Conservation (phyloP, 1,140 invertebrate genomes). For the Euwallacea similis region DNA sequence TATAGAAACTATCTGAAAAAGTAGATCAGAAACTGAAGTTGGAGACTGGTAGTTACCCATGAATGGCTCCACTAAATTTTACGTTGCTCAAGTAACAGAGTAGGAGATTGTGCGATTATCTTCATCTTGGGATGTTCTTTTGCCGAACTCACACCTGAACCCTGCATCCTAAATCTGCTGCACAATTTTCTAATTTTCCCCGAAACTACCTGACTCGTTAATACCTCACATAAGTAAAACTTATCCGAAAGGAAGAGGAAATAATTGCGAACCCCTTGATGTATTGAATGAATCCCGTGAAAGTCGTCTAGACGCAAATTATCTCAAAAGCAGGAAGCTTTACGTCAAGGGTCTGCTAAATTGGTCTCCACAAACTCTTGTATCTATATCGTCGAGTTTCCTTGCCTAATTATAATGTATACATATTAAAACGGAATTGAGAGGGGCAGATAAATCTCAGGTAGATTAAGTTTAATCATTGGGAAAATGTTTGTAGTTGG, state of each 20-base stretch:
- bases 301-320: slow-evolving; percentile 5
- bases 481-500: no score
- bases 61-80: no score
- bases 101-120: no score
- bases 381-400: slow-evolving; percentile 5
- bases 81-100: no score
- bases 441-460: not conserved
- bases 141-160: no score
- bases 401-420: slow-evolving; percentile 4
- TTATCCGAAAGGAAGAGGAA: not conserved
- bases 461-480: not conserved
- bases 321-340: not conserved
- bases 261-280: not conserved
- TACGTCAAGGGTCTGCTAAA: not conserved
- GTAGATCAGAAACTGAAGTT: no score
- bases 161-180: no score
- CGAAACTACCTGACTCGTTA: no score
- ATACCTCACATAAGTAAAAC: not conserved
- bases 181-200: no score
- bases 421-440: not conserved
- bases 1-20: no score
- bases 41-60: no score
- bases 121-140: no score
- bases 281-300: slow-evolving; percentile 2
- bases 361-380: slow-evolving; percentile 1